phyloP scores from a whole-genome alignment of 2,113 vertebrate genomes.

The Rynchops niger region DNA sequence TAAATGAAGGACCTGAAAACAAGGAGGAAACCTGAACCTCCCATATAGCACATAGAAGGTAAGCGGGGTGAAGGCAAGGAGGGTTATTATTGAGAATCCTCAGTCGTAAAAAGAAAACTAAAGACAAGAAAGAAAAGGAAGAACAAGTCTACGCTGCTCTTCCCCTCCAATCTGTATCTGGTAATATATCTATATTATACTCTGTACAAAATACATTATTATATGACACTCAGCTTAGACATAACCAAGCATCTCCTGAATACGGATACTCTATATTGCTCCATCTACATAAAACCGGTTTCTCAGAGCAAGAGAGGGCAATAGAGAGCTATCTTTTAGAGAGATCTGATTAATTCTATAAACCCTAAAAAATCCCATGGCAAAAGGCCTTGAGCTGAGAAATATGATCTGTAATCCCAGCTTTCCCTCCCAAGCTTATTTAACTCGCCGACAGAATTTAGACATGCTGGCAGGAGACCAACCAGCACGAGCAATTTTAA shows the following conservation, averaged over 20 bases:
- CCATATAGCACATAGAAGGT: neutral
- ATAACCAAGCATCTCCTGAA: neutral
- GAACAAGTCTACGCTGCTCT: neutral
- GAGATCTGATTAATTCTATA: neutral
- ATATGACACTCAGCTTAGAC: neutral
- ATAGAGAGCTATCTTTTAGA: slow-evolving; percentile 47
- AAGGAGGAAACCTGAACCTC: neutral
- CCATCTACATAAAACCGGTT: neutral
- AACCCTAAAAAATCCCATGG: neutral
- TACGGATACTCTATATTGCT: fast-evolving
- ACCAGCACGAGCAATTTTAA: neutral
- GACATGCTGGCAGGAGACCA: neutral
- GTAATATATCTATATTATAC: neutral
- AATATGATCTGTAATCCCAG: neutral
- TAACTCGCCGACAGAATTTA: neutral
- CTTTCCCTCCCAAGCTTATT: neutral
- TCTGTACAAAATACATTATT: neutral
- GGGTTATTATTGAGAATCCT: neutral
- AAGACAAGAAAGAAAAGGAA: neutral
- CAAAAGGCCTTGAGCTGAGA: neutral
- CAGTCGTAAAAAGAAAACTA: neutral
- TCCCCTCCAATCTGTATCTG: neutral
- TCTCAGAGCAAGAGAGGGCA: slow-evolving; percentile 61
- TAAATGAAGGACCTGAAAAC: neutral
- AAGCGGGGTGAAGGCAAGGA: neutral